phyloP scores from a whole-genome alignment of 2,888 invertebrate genomes.

The Prenolepis imparis region DNA sequence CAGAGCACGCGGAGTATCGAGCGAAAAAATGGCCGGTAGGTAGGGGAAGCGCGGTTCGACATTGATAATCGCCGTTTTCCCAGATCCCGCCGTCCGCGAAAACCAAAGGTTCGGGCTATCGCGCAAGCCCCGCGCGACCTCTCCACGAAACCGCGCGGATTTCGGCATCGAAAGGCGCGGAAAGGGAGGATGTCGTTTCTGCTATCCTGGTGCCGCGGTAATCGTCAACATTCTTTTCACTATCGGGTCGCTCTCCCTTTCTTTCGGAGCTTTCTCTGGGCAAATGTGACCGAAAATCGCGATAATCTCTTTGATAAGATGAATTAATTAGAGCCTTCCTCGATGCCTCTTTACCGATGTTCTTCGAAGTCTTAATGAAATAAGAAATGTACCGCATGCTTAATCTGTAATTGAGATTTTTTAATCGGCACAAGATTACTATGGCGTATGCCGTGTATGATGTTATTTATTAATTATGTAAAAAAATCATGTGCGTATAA shows the following conservation, averaged over 20 bases:
- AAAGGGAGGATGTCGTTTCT: slow-evolving; percentile 73
- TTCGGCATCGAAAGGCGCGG: slow-evolving; percentile 25
- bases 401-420: background rate
- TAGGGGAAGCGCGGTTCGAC: slow-evolving; percentile 51
- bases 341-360: background rate
- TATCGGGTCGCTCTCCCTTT: slow-evolving; percentile 44
- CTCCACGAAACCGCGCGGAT: slow-evolving; percentile 19
- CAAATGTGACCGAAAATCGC: background rate
- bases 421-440: background rate
- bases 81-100: slow-evolving; percentile 56
- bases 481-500: background rate
- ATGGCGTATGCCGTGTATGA: too few species aligned
- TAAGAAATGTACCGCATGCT: background rate
- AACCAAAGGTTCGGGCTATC: slow-evolving; percentile 43
- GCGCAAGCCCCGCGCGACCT: slow-evolving; percentile 35
- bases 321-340: background rate
- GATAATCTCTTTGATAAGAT: background rate
- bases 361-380: background rate
- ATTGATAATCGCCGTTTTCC: slow-evolving; percentile 51
- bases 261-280: slow-evolving; percentile 10
- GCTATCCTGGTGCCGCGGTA: slow-evolving; percentile 80
- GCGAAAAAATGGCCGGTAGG: slow-evolving; percentile 43
- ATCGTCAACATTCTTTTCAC: slow-evolving; percentile 80
- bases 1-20: too few species aligned
- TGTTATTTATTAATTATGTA: background rate